phyloP scores from a whole-genome alignment of 2,888 invertebrate species.

The Hemaris fuciformis region DNA sequence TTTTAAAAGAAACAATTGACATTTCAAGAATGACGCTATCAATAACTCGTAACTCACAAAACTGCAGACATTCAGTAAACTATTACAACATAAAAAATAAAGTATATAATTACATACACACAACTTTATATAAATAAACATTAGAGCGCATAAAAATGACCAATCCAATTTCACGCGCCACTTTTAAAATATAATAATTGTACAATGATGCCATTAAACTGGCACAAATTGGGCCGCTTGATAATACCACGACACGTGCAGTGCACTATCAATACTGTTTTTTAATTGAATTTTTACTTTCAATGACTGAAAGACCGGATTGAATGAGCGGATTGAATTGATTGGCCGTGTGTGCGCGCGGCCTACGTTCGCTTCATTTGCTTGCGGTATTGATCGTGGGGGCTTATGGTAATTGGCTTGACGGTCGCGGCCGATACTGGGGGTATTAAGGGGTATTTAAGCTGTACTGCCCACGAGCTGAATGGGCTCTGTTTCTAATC shows the following conservation, averaged over 20 bases:
- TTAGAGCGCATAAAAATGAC: not conserved
- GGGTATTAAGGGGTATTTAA: no score
- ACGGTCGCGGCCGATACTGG: not conserved
- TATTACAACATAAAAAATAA: not conserved
- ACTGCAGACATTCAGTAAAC: not conserved
- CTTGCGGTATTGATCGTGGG: not conserved
- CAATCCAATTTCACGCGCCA: not conserved
- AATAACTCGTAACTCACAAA: not conserved
- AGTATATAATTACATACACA: not conserved
- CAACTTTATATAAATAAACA: not conserved
- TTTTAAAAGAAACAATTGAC: not conserved
- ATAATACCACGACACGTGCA: not conserved
- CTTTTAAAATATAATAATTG: not conserved
- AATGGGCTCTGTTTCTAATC: not conserved
- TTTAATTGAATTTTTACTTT: not conserved
- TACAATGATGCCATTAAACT: not conserved
- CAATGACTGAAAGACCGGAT: not conserved
- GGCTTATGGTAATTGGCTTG: not conserved
- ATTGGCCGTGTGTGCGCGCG: not conserved
- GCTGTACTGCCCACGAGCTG: no score
- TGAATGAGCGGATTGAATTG: not conserved
- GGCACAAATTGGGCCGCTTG: not conserved
- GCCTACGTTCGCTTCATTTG: not conserved
- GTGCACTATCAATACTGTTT: not conserved
- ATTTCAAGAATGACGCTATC: not conserved